Base-by-base conservation (phyloP, 92 coral and sea anemone species). In the Paragorgia papillata region DNA sequence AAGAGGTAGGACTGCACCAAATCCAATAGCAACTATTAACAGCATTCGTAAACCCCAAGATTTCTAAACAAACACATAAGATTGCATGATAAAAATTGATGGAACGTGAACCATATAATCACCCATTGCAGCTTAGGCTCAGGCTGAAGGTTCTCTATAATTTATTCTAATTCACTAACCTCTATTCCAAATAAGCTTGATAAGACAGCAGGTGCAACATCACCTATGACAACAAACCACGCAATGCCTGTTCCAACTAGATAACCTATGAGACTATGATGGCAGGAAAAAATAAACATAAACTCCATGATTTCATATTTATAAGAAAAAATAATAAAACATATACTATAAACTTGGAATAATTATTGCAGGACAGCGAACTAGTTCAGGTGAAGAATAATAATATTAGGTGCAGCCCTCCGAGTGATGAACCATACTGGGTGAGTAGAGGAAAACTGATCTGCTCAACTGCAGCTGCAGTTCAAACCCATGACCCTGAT, bases 201-300 rank as follows among this genome's bases (percentile, higher is more conserved):
- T 62, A 95, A 67, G 54, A 95, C 86, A 5, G 85, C 71, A 29
- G 99, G 99, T 35, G 92, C 94, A 27, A 95, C 87, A 76, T 95
- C 99, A 8, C 99, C 99, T 62, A 95, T 85, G 54, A 95, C 90
- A 41, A 95, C 99, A 80, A 91, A 82, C 74, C 92, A 91, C 34
- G 99, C 97, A 64, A 93, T 85, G 18, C 88, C 79, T 27, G 97
- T 95, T 49, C 99, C 99, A 20, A 84, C 74, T 46, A 86, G 61
- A 39, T 91, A 87, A 53, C 99, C 99, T 46, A 95, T 95, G 30
- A 91, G 92, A 61, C 98, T 92, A 73, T n/a, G n/a, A n/a, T n/a
- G n/a, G 69, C 44, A 18, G 68, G 54, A 31, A 62, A 75, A 53
- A 66, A 57, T 7, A 18, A 0, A 49, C n/a, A n/a, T n/a, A n/a